A percentile compares a stretch with the other conserved stretches of the same genome.
Conservation (phyloP, 2,888 invertebrate species). For the Protophormia terraenovae region DNA sequence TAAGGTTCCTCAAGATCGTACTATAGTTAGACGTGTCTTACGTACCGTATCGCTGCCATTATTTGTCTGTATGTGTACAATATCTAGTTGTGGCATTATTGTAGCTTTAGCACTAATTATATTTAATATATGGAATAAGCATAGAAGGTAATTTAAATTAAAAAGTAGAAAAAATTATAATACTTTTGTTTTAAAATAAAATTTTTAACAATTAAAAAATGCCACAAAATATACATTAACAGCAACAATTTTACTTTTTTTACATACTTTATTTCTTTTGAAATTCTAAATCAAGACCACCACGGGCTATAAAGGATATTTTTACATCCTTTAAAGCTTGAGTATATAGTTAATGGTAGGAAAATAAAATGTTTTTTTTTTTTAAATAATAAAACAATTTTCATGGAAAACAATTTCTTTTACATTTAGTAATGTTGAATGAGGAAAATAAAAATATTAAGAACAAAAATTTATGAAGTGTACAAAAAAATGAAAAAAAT, state of each 20-base stretch:
- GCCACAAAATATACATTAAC: neutral
- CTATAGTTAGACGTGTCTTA: conserved; percentile 92
- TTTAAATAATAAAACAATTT: neutral
- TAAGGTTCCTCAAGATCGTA: conserved; percentile 97
- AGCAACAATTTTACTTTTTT: neutral
- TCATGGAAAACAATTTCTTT: neutral
- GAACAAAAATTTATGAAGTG: too few relatives aligned
- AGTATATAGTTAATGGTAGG: neutral
- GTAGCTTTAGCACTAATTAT: conserved; percentile 92
- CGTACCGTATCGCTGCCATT: conserved; percentile 94
- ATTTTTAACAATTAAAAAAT: neutral
- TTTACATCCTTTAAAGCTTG: conserved; percentile 7
- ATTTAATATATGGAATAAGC: conserved; percentile 95
- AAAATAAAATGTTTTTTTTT: neutral
- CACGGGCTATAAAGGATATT: conserved; percentile 19
- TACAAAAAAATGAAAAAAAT: neutral
- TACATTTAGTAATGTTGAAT: neutral
- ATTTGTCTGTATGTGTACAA: conserved; percentile 95
- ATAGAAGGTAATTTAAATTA: conserved; percentile 88
- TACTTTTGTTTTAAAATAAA: too few relatives aligned
- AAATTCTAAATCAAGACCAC: neutral
- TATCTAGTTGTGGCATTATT: conserved; percentile 93
- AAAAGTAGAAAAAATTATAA: neutral
- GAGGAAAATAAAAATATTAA: neutral
- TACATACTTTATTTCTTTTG: neutral